phyloP scores from a whole-genome alignment of 2,888 invertebrate species.

The Aproaerema taeniolella region DNA sequence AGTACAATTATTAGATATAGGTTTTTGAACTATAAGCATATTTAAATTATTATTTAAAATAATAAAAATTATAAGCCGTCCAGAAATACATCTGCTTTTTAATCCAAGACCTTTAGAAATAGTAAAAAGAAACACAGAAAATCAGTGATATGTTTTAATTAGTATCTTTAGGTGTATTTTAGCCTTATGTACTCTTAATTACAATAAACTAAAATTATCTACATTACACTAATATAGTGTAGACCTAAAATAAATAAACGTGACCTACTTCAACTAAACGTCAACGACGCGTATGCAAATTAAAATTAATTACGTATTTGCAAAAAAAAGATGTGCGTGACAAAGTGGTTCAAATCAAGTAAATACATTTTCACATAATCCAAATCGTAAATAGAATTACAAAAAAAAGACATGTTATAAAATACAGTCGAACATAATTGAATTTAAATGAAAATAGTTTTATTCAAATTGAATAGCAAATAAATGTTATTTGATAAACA shows the following conservation, averaged over 20 bases:
- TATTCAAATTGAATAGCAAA: no score
- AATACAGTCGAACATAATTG: no score
- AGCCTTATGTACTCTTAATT: slow-evolving; percentile 37
- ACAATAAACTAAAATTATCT: slow-evolving; percentile 27
- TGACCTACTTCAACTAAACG: no score
- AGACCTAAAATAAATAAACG: slow-evolving; percentile 46
- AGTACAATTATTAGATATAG: slow-evolving; percentile 42
- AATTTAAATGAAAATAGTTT: no score
- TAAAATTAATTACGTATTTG: neutral
- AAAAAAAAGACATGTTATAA: no score
- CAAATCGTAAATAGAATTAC: no score
- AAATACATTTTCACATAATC: no score
- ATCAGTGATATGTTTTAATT: slow-evolving; percentile 45
- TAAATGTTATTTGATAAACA: no score
- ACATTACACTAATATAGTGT: slow-evolving; percentile 76
- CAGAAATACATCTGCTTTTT: slow-evolving; percentile 29
- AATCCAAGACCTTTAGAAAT: slow-evolving; percentile 7
- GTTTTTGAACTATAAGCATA: slow-evolving; percentile 18
- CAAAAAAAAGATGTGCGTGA: neutral
- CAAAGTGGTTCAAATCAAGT: no score
- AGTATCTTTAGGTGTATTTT: slow-evolving; percentile 38
- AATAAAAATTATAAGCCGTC: slow-evolving; percentile 42
- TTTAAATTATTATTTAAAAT: slow-evolving; percentile 27
- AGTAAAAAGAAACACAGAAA: slow-evolving; percentile 22
- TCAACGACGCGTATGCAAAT: slow-evolving; percentile 2